Base-by-base conservation (phyloP, 2,797 vertebrate genomes). In the Epinephelus awoara region DNA sequence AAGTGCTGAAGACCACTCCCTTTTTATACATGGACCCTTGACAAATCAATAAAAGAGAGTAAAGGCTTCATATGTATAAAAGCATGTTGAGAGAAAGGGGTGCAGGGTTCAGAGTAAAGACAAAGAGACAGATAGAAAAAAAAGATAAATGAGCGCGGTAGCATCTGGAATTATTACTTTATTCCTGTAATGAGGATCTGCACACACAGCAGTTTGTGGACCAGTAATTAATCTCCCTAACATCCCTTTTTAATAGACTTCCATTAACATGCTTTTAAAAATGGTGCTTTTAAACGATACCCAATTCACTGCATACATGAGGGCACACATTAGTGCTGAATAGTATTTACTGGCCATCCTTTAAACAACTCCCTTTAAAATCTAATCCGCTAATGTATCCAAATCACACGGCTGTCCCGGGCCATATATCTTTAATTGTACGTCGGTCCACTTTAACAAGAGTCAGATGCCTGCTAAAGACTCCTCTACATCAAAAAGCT, bases 341-440 rank as follows among this genome's bases (percentile, higher is more conserved):
- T 70, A 78, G 77, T 85, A 86, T 94, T 94, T 93, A 94, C 89
- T 77, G 83, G 88, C 72, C 85, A 84, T 86, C 89, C 82, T 91
- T 93, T 91, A 90, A 89, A 88, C 72, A 75, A 49, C 72, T 88
- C 84, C 85, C 83, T 90, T 93, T 91, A 93, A 95, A 95, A 95
- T 91, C 82, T 85, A 94, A 94, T 94, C 90, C 13, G 76, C 91
- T 95, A 95, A 95, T 96, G 94, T 91, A 93, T 93, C 89, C 90
- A 86, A 94, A 92, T 93, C 90, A 86, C 91, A 91, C 47, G 63
- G 87, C 89, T 91, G 91, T 92, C 90, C 77, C 6, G 72, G 93
- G 89, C 93, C 91, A 86, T 93, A 94, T 92, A 93, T 93, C 92
- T 92, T 93, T 92, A 91, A 93, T 92, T 93, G 89, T 90, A 84